phyloP scores from a whole-genome alignment of 2,797 vertebrate genomes.

The Anas acuta region DNA sequence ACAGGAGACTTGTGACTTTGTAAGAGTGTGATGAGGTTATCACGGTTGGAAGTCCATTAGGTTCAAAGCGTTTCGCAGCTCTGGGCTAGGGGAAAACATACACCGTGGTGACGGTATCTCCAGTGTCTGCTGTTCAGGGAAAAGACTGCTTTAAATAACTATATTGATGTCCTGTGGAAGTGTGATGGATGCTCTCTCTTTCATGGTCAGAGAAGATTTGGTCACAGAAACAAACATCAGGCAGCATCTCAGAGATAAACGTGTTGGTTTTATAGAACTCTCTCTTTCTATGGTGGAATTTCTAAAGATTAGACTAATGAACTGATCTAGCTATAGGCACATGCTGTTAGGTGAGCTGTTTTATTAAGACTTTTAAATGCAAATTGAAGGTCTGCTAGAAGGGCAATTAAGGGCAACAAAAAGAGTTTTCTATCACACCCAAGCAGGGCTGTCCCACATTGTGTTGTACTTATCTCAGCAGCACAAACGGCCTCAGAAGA shows the following conservation, averaged over 20 bases:
- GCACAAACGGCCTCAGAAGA: not conserved
- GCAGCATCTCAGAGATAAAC: not conserved
- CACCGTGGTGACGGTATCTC: not conserved
- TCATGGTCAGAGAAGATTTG: not conserved
- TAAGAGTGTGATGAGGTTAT: conserved; percentile 7
- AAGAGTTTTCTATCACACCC: conserved; percentile 8
- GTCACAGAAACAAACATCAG: not conserved
- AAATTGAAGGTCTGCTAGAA: conserved; percentile 33
- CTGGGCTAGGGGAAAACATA: not conserved
- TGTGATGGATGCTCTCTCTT: not conserved
- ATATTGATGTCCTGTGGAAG: not conserved
- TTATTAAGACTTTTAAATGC: conserved; percentile 24
- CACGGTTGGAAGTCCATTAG: not conserved
- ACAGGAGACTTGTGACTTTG: not conserved
- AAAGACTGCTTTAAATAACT: not conserved
- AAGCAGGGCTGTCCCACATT: not conserved
- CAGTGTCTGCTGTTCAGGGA: not conserved
- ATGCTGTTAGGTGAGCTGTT: conserved; percentile 12
- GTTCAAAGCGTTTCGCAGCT: not conserved
- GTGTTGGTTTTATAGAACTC: not conserved
- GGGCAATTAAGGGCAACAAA: not conserved
- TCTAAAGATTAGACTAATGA: not conserved
- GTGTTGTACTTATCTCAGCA: not conserved
- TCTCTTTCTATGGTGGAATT: not conserved
- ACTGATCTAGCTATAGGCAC: not conserved